Percentiles rank a stretch among this genome's conserved stretches.
Conservation (phyloP, 2,113 vertebrate genomes). For the Nyctibius bracteatus region DNA sequence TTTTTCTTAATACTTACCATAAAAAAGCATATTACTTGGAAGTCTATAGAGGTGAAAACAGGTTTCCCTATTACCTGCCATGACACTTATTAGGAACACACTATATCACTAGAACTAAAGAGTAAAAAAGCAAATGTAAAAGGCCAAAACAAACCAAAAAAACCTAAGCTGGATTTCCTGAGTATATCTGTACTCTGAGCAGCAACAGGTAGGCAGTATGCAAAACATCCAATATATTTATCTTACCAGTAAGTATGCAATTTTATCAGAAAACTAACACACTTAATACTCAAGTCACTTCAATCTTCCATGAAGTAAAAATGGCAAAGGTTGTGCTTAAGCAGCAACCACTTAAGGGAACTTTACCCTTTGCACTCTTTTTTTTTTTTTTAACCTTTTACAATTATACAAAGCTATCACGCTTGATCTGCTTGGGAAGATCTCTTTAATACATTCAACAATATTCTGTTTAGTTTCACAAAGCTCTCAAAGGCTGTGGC, state of each 20-base stretch:
- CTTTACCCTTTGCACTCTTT: background rate
- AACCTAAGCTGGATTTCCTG: background rate
- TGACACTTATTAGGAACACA: background rate
- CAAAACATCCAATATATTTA: background rate
- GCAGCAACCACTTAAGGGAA: background rate
- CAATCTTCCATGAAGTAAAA: background rate
- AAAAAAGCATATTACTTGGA: background rate
- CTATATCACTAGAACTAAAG: background rate
- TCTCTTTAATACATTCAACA: background rate
- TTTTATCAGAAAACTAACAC: background rate
- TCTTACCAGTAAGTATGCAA: background rate
- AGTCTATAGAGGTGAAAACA: background rate
- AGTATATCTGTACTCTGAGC: background rate
- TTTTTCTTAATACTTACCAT: background rate
- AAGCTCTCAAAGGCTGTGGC: background rate
- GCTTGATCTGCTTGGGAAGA: background rate
- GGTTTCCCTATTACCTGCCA: background rate
- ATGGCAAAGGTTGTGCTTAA: background rate
- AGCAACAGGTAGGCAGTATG: background rate
- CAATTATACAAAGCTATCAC: background rate
- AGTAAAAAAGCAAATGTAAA: background rate
- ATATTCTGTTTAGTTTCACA: background rate
- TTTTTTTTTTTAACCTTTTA: no score
- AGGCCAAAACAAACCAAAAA: background rate
- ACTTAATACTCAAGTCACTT: background rate